Base-by-base conservation (phyloP, 2,113 vertebrate genomes). In the Phoenicopterus ruber region DNA sequence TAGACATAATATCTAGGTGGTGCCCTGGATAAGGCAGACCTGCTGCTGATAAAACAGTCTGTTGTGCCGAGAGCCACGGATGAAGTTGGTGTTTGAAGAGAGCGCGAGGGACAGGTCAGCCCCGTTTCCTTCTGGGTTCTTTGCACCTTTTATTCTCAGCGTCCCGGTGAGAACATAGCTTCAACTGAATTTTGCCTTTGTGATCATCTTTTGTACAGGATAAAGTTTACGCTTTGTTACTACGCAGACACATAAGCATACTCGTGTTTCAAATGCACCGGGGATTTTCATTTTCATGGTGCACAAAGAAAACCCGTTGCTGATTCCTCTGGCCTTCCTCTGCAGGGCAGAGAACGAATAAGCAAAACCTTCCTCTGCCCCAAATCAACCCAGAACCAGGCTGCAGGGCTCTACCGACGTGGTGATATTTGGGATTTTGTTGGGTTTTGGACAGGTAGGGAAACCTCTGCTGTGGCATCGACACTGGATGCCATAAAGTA, bases 211-310 rank as follows among this genome's bases (percentile, higher is more conserved):
- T 69, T 72, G 82, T 62, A 54, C 40, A 61, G 70, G 66, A 65
- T 83, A 28, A 86, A 82, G 88, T 90, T 86, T 49, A 29, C 0
- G 7, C 78, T 82, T 73, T 73, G 80, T 82, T 55, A 21, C 78
- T 34, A 1, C 49, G 10, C 50, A 62, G 79, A 72, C n/a, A 34
- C 7, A 42, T 57, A 50, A 80, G 69, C 40, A 25, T n/a, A 20
- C 36, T 61, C 0, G 0, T 49, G 54, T 73, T 91, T 80, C 36
- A 82, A 10, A 50, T 0, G 0, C 73, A 6, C 74, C 11, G 29
- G 63, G 90, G 67, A 55, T 77, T 93, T 93, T n/a, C 29, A 54
- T 62, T 94, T 94, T 86, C 24, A 3, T 38, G 50, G 28, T 40
- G 26, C 49, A 46, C 54, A 46, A 71, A 54, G 13, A 47, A 63